Conservation (phyloP, 2,888 invertebrate species). For the Scaptomyza polygonia region DNA sequence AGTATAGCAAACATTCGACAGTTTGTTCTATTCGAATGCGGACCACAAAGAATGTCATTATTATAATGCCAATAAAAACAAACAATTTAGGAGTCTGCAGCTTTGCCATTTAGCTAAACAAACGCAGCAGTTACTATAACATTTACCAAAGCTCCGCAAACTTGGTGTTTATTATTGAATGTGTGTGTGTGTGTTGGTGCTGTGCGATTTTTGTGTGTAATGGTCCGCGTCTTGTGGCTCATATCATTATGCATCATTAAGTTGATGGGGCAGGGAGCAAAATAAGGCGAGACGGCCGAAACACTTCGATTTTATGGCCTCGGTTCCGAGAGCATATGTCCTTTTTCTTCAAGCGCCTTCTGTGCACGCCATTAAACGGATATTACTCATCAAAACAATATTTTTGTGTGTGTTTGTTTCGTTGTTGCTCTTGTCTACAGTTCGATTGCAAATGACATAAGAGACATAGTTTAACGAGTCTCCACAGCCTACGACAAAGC, state of each 20-base stretch:
- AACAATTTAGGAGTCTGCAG: constrained; percentile 60
- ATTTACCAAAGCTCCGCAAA: not conserved
- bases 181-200: constrained; percentile 18
- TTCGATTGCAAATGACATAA: constrained; percentile 43
- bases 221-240: constrained; percentile 73
- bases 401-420: constrained; percentile 20
- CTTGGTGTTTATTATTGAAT: not conserved
- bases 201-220: constrained; percentile 62
- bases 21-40: not conserved
- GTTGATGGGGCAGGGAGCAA: constrained; percentile 65
- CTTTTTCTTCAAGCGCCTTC: constrained; percentile 32
- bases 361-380: constrained; percentile 67
- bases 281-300: constrained; percentile 1
- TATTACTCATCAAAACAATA: constrained; percentile 75
- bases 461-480: constrained; percentile 43
- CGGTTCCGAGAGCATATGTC: constrained; percentile 58
- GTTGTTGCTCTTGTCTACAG: constrained; percentile 40
- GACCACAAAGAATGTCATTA: constrained; percentile 50
- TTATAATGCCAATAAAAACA: constrained; percentile 73
- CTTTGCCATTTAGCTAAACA: constrained; percentile 64
- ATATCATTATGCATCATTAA: constrained; percentile 79
- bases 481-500: constrained; percentile 34
- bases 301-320: constrained; percentile 73
- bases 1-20: constrained; percentile 13
- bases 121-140: constrained; percentile 43